Base-by-base conservation (phyloP, 2,113 vertebrate genomes). In the Corythoichthys haematopterus region DNA sequence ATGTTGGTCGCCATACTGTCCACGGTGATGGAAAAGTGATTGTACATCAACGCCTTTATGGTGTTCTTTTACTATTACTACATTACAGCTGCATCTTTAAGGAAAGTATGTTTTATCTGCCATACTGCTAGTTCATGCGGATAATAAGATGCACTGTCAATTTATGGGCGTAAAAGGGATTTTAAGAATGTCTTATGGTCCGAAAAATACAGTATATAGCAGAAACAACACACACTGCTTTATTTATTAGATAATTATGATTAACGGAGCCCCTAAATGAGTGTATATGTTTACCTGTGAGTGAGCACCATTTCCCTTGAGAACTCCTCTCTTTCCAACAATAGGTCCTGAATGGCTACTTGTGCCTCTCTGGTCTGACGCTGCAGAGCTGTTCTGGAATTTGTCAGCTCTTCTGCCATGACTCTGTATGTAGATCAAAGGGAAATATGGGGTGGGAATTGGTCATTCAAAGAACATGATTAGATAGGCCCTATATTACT, bases 351-450 rank as follows among this genome's bases (percentile, higher is more conserved):
- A 64, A 99, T 93, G 1, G 95, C 97, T 45, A 95, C 93, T 72
- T 98, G 95, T 6, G 96, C 94, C 48, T 98, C 94, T 65, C 97
- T 91, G 57, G 90, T 94, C 60, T 98, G 95, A 35, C 94, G 93
- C 80, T 96, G 97, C 14, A 98, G 88, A 80, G 88, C 82, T 51
- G 93, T 89, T 88, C 95, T 92, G 78, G 93, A 84, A 36, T 93
- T 95, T 16, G 95, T 95, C 73, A 99, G 76, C 72, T 99, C 97
- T 68, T 98, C 95, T n/a, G 96, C 94, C 97, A 98, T 98, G 10
- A 99, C 97, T 77, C 97, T 98, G 90, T 37, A 59, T 9, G 67
- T 6, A 58, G n/a, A 61, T 1, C 13, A 2, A 75, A 67, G 3
- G 3, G 9, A 43, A 43, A 43, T 8, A 43, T 43, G 40, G 61